Evolutionary conservation across 2,113 vertebrate species (phyloP), one percentile per base, ranked within the genome.

Genomic region (Myotis brandtii): DNA sequence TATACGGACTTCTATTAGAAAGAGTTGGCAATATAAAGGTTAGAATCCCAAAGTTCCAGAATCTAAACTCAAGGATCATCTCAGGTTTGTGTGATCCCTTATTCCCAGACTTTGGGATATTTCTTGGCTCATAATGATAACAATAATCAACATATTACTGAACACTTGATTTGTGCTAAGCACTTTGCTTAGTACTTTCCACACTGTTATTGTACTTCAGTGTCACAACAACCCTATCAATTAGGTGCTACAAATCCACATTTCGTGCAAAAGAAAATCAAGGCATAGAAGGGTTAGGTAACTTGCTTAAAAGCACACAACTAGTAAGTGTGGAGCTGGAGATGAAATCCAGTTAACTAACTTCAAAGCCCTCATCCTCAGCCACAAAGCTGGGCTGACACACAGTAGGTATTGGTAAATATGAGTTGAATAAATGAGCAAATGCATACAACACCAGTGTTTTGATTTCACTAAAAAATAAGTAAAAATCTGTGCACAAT

Each of bases 61-160:
- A 69, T 75, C 34, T 46, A 85, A 93, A 52, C 25, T 79, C 66
- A n/a, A 66, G 73, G 43, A 62, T 88, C 77, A 70, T 56, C 59
- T 90, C 64, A 75, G 52, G 37, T 13, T 67, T 75, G 59, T 62
- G 43, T 81, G 34, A 87, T 84, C 7, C 93, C 43, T 87, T 73
- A 17, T 85, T 64, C 18, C n/a, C 46, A 92, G 83, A 89, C 52
- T 56, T 84, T 27, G 43, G 84, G 76, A 14, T 95, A 92, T 82
- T 91, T 97, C 37, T 56, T 95, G 80, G 54, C 23, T 94, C 46
- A 72, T 40, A 81, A 90, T 80, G 84, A 82, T 67, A 52, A 91
- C 10, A 62, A 64, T 54, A 72, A 83, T 27, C 20, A 84, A 23
- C 50, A 48, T 62, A 81, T 48, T 79, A 86, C n/a, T 10, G 25